phyloP scores from a whole-genome alignment of 2,797 vertebrate species.

The Enteromius argenteus region DNA sequence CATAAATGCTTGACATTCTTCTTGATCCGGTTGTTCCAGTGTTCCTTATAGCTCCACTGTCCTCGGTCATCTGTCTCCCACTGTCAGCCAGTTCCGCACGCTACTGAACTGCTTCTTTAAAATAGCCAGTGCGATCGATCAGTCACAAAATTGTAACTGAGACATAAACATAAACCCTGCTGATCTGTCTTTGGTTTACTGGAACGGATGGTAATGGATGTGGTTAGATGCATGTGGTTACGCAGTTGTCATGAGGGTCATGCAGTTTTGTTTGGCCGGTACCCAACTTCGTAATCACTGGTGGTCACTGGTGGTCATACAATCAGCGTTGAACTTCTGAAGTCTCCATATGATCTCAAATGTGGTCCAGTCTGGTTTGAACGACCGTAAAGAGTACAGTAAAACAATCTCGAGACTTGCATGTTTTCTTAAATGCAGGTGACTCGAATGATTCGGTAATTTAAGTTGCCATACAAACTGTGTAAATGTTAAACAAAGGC shows the following conservation, averaged over 20 bases:
- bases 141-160: not conserved
- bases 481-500: not conserved
- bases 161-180: not conserved
- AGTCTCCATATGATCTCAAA: not conserved
- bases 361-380: not conserved
- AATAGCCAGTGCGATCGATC: not conserved
- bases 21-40: conserved; percentile 7
- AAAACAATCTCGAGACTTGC: not conserved
- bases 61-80: not conserved
- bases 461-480: not conserved
- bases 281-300: not conserved
- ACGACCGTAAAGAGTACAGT: not conserved
- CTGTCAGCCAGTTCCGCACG: not conserved
- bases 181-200: not conserved
- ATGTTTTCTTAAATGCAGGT: not conserved
- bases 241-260: not conserved
- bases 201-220: not conserved
- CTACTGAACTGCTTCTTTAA: not conserved
- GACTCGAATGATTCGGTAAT: not conserved
- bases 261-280: not conserved
- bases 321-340: not conserved
- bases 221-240: not conserved
- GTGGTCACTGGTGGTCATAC: not conserved
- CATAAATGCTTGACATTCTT: conserved; percentile 18
- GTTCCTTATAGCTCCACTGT: not conserved